A percentile compares a stretch with the other conserved stretches of the same genome.
Evolutionary conservation across 2,113 vertebrate species (phyloP).

Genomic region (Mesitornis unicolor): DNA sequence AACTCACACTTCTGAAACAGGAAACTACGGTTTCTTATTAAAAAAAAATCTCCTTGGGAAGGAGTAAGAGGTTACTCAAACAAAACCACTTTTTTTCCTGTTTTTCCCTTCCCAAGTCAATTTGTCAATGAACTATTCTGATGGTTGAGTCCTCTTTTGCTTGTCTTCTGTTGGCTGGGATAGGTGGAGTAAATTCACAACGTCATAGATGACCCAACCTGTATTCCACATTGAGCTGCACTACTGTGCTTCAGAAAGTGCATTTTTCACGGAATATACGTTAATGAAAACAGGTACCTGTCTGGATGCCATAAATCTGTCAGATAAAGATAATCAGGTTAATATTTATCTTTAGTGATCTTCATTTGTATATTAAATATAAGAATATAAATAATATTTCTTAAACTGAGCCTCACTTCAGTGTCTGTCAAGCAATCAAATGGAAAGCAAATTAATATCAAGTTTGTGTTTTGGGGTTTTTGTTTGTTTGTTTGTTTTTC

Average conservation of each 20-base stretch:
- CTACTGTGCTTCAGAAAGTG: background rate
- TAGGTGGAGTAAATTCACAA: background rate
- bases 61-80: background rate
- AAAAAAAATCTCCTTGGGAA: background rate
- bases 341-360: background rate
- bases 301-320: background rate
- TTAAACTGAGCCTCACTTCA: background rate
- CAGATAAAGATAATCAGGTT: background rate
- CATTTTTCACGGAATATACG: background rate
- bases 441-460: background rate
- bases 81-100: fast-evolving
- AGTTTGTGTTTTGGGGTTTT: background rate
- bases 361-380: background rate
- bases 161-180: background rate
- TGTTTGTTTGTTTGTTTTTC: too few relatives aligned
- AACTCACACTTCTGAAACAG: background rate
- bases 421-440: background rate
- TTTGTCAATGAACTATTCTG: background rate
- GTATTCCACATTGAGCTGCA: background rate
- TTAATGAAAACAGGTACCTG: background rate
- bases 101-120: background rate
- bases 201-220: fast-evolving
- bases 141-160: background rate
- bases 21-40: background rate
- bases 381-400: background rate